Evolutionary conservation across 2,888 invertebrate genomes (phyloP).

Genomic region (Euplagia quadripunctaria): DNA sequence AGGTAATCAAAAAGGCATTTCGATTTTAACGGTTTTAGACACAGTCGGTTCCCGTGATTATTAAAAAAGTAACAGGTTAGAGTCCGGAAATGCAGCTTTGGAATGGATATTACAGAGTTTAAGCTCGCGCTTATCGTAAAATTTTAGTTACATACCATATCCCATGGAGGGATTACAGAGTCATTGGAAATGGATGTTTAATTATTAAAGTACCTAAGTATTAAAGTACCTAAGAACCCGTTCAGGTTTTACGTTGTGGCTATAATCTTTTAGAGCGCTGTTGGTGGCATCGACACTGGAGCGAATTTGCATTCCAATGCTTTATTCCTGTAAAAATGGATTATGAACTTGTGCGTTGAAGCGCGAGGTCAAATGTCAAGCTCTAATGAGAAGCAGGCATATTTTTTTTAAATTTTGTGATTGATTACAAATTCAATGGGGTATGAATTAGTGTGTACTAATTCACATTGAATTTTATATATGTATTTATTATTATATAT

Average conservation of each 20-base stretch:
- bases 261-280: neutral
- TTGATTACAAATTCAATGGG: neutral
- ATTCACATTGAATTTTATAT: too few species aligned
- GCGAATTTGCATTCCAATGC: neutral
- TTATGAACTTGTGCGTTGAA: neutral
- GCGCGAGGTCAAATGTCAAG: neutral
- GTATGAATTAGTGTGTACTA: neutral
- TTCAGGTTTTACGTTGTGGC: neutral
- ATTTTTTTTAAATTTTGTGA: neutral
- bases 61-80: neutral
- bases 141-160: neutral
- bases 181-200: too few species aligned
- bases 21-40: conserved; percentile 45
- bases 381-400: neutral
- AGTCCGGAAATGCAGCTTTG: conserved; percentile 5
- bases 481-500: too few species aligned
- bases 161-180: too few species aligned
- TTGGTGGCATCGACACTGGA: neutral
- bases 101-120: neutral
- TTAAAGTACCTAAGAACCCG: neutral
- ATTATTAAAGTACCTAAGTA: neutral
- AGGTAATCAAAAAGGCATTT: conserved; percentile 45
- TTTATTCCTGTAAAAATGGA: neutral
- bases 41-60: conserved; percentile 14
- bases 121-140: neutral